Percentiles rank a stretch among this genome's conserved stretches.
Evolutionary conservation across 2,888 invertebrate genomes (phyloP).

Genomic region (Cosmopolites sordidus): DNA sequence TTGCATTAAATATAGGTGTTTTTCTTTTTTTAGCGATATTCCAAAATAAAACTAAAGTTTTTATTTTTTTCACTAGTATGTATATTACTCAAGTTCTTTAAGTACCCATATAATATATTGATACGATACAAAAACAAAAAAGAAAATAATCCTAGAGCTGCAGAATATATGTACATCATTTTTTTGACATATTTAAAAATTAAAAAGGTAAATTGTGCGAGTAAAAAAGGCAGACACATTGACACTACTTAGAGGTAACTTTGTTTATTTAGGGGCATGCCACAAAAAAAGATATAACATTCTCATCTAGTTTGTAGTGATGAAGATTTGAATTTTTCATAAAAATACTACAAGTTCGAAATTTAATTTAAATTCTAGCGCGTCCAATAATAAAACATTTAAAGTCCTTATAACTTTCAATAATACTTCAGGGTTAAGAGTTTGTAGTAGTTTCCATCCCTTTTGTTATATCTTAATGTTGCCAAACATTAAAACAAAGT

Average conservation of each 20-base stretch:
- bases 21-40: constrained; percentile 30
- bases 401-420: too few relatives aligned
- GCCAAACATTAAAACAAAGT: background rate
- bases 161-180: constrained; percentile 39
- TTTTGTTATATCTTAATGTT: background rate
- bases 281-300: too few relatives aligned
- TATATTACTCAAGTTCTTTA: constrained; percentile 35
- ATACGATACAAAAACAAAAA: constrained; percentile 33
- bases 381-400: too few relatives aligned
- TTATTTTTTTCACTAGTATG: constrained; percentile 28
- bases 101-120: constrained; percentile 35
- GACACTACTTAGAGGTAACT: constrained; percentile 1
- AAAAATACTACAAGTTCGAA: too few relatives aligned
- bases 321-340: too few relatives aligned
- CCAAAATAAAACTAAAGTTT: constrained; percentile 39
- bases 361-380: too few relatives aligned
- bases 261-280: background rate
- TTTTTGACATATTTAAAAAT: constrained; percentile 27
- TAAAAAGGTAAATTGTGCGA: constrained; percentile 38
- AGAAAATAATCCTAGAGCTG: constrained; percentile 41
- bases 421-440: too few relatives aligned
- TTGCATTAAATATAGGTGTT: constrained; percentile 18
- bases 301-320: too few relatives aligned
- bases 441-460: too few relatives aligned
- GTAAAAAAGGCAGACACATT: constrained; percentile 29